Evolutionary conservation across 2,797 vertebrate genomes (phyloP), one percentile per base, ranked within the genome.

Genomic region (Dendrocincla fuliginosa): DNA sequence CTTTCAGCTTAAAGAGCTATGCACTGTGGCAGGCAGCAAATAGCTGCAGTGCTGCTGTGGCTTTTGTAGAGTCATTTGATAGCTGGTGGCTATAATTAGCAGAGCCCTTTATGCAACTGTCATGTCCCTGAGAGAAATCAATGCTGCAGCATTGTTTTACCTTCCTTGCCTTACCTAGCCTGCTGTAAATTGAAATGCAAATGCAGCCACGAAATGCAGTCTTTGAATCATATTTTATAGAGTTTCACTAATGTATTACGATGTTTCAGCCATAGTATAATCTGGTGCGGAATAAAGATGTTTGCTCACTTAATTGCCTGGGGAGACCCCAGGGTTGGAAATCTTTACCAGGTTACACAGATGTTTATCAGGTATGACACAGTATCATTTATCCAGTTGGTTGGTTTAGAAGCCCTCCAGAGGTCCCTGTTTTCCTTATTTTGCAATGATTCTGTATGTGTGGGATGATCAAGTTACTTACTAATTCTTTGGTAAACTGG

Each of bases 41-140:
- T 24, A 64, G 57, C 87, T 95, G 57, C 86, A 77, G 59, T 52
- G 90, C 28, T 82, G 68, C 67, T 49, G 28, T 44, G n/a, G 82
- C 67, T 95, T 96, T 73, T 77, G 55, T 57, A 63, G 89, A 79
- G 49, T 89, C 75, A 50, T 61, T 73, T 92, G 50, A 65, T 86
- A 46, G 41, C 80, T 90, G 76, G 17, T 61, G 77, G 79, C 89
- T 95, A 52, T 94, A 89, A 93, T 93, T 95, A 91, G 84, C 78
- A 71, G 86, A 93, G 87, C 25, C 57, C 49, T 93, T 93, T 88
- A 55, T 82, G 73, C 74, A 87, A 83, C 81, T 76, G 35, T 60
- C 52, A 50, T 46, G 49, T 93, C 73, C 60, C 91, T 92, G 71
- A 69, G 64, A 91, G 56, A 79, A 81, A 81, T 93, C 87, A 78